Base-by-base conservation (phyloP, 2,113 vertebrate genomes). In the Henicopernis longicauda region DNA sequence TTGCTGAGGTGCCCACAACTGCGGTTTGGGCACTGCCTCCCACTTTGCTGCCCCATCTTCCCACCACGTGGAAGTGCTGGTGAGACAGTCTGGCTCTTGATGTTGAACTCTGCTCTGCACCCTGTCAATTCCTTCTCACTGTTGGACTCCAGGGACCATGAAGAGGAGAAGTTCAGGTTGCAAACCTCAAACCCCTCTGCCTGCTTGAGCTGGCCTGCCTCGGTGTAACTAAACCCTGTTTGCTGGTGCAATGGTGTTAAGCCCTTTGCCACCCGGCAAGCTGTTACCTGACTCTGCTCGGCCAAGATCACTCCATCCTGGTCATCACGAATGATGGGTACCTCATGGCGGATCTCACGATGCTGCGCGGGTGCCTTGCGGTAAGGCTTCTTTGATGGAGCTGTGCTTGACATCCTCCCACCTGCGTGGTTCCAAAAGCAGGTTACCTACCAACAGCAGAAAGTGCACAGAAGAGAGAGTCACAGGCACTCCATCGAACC, bases 361-460 rank as follows among this genome's bases (percentile, higher is more conserved):
- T 99, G 99, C 98, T 99, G 99, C 0, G 99, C 99, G 6, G 99
- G 99, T 3, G 99, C 99, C 98, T 99, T 99, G 10, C 99, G 99
- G 95, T 99, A 99, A 52, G 99, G 99, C 98, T 99, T 99, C 98
- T 99, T 99, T 57, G 98, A 94, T 4, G 99, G 98, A 58, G 98
- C 98, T 9, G 98, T 95, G 70, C 99, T 99, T 19, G 98, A 99
- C 99, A 99, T 99, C 95, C 98, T 99, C 94, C 96, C 85, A 82
- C 78, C 76, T 92, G 74, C 15, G 97, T 89, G 96, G 90, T 72
- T 93, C 96, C 29, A 0, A 86, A 90, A 91, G 91, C 4, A 0
- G 67, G 90, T 92, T 70, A 97, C 96, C 97, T 98, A 80, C 95
- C 93, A 93, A 97, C 59, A 89, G 96, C 95, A 95, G 88, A 97